Evolutionary conservation across 1,140 invertebrate genomes (phyloP).

Genomic region (Nylanderia fulva): DNA sequence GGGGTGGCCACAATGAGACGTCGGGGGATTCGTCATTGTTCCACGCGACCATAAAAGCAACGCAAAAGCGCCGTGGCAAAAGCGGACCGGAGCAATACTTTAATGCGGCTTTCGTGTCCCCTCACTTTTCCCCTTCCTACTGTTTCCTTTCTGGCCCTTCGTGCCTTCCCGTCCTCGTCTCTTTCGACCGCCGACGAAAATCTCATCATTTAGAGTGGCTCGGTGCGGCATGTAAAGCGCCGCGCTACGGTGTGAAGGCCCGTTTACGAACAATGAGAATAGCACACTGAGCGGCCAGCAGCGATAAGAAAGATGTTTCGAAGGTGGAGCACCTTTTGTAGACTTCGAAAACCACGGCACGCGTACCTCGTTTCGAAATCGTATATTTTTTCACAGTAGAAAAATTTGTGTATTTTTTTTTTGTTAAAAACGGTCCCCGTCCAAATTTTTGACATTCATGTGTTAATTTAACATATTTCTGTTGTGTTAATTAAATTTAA

Average conservation of each 20-base stretch:
- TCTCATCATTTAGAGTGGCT: slow-evolving; percentile 78
- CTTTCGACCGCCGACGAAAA: slow-evolving; percentile 63
- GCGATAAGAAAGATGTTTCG: slow-evolving; percentile 10
- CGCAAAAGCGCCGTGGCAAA: slow-evolving; percentile 65
- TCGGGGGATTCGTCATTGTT: slow-evolving; percentile 78
- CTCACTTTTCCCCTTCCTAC: background rate
- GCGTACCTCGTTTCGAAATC: background rate
- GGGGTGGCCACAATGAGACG: slow-evolving; percentile 68
- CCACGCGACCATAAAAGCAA: slow-evolving; percentile 70
- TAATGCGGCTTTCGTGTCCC: slow-evolving; percentile 66
- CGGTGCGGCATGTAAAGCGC: slow-evolving; percentile 54
- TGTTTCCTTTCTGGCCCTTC: background rate
- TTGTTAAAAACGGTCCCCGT: too few species aligned
- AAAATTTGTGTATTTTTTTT: too few species aligned
- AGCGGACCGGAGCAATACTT: slow-evolving; percentile 73
- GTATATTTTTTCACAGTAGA: too few species aligned
- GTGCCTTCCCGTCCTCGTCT: background rate
- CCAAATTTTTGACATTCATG: too few species aligned
- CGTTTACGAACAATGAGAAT: slow-evolving; percentile 28
- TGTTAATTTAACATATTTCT: too few species aligned
- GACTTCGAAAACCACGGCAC: background rate
- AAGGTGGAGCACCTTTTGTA: slow-evolving; percentile 31
- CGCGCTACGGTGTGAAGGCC: slow-evolving; percentile 22
- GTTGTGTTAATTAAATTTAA: too few species aligned
- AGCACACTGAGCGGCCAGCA: background rate